Percentiles rank a stretch among this genome's conserved stretches.
Evolutionary conservation across 64 coral and sea anemone genomes (phyloP).

Genomic region (Hydrozoanthus tunicans): DNA sequence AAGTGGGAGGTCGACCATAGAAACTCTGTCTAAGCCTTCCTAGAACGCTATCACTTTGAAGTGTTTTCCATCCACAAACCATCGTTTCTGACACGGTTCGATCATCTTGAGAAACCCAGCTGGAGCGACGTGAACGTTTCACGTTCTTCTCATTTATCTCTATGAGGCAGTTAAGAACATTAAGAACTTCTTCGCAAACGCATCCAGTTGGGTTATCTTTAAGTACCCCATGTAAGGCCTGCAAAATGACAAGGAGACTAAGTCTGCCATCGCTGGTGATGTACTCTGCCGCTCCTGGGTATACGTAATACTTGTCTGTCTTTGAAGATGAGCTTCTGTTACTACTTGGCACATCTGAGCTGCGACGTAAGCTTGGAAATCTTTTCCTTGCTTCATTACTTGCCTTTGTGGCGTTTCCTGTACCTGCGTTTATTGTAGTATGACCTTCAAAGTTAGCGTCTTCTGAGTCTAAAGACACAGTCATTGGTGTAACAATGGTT

Average conservation of each 20-base stretch:
- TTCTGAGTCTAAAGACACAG: conserved; percentile 20
- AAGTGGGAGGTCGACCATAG: conserved; percentile 80
- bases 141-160: conserved; percentile 68
- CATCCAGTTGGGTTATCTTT: conserved; percentile 69
- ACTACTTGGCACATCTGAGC: conserved; percentile 16
- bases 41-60: conserved; percentile 82
- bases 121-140: conserved; percentile 36
- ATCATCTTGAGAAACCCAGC: conserved; percentile 77
- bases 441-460: conserved; percentile 18
- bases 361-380: conserved; percentile 8
- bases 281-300: conserved; percentile 83
- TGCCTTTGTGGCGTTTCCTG: background rate
- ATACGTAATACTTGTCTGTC: conserved; percentile 79
- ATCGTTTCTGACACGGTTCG: conserved; percentile 83
- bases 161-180: conserved; percentile 32
- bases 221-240: conserved; percentile 74
- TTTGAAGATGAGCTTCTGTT: conserved; percentile 41
- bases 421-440: background rate
- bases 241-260: conserved; percentile 77
- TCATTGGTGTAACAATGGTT: conserved; percentile 3
- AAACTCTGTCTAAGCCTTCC: conserved; percentile 77
- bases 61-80: conserved; percentile 75
- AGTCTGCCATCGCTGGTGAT: conserved; percentile 85
- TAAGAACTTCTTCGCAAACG: conserved; percentile 60
- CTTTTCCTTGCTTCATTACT: conserved; percentile 16